Evolutionary conservation across 2,113 vertebrate species (phyloP), one percentile per base, ranked within the genome.

Genomic region (Sialia sialis): DNA sequence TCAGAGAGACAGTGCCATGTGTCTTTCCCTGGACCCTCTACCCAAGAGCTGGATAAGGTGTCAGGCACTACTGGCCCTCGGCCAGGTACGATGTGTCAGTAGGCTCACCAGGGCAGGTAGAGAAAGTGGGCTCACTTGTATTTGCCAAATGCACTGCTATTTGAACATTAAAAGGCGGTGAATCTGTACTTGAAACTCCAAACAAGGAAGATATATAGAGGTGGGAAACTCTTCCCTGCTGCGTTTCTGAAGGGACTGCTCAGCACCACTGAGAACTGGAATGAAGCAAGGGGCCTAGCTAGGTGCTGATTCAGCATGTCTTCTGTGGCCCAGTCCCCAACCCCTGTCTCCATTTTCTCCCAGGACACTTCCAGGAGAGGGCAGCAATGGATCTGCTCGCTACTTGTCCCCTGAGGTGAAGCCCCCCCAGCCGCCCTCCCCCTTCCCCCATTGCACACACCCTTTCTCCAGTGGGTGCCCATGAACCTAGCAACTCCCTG

Each of bases 331-430:
- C 32, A 9, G 8, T 55, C 51, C 70, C 60, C 74, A 82, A 2
- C 4, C 26, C 11, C 5, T 0, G 11, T 43, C n/a, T 81, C 48
- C 91, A 58, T 84, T 94, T 70, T 86, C 72, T 60, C 88, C 85
- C 54, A 78, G 55, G 78, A 77, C 82, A 59, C 68, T 36, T 97
- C 96, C 97, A 97, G 96, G 79, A 97, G 97, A 96, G 94, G 96
- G 96, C 96, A 97, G 96, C 83, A 96, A 96, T 96, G 84, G 89
- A 92, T 96, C 91, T 96, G 75, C 51, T 80, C 89, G 62, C 25
- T 87, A 11, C 36, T 78, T 62, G 85, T 66, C 76, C 62, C 59
- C 41, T 11, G 44, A 64, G 72, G 59, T 44, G 32, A 81, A 68
- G 18, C 32, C 39, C 13, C 43, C 23, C 18, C 1, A 4, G 23